Evolutionary conservation across 1,140 invertebrate species (phyloP), one percentile per base, ranked within the genome.

Genomic region (Chlorops oryzae): DNA sequence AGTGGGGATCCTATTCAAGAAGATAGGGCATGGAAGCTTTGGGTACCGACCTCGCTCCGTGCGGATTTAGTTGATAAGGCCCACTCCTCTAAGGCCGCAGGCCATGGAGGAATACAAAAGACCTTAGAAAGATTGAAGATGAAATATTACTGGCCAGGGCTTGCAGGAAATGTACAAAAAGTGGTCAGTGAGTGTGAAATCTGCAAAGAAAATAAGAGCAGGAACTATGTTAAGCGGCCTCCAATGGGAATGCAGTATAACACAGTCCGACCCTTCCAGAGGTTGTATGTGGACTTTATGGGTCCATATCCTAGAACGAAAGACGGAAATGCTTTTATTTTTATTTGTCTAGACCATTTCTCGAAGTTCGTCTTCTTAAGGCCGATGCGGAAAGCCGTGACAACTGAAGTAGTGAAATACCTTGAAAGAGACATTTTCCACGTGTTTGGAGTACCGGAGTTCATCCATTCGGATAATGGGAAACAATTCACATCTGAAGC

Each of bases 291-390:
- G 22, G 50, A 55, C 25, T 18, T 55, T 24, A 24, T 56, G 35
- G 56, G 50, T 13, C 50, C 50, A 7, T 58, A 48, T 37, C 56
- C 50, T 3, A 23, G 46, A 21, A 50, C 50, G 3, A 42, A 21
- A 23, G 45, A 24, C 20, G 50, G 53, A 6, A 55, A 58, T 46
- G 20, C 15, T 5, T 24, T 24, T 18, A 24, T 47, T 5, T 47
- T 47, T 17, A 32, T 47, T 3, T 32, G 21, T 2, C 13, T 47
- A 15, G 45, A 47, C 25, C 45, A 47, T 24, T 47, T 47, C 18
- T 15, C 43, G 1, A 46, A 46, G 21, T 46, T 25, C 12, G 27
- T 46, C 5, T 46, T 46, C 34, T 25, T 46, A 3, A 46, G 21
- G 12, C 43, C 43, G n/a, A 22, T 46, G 43, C 28, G 27, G 34